These are phyloP conservation scores for Nasonia oneida DNA, from an alignment of 2,888 invertebrate species.

Conservation along the genomic window DNA sequence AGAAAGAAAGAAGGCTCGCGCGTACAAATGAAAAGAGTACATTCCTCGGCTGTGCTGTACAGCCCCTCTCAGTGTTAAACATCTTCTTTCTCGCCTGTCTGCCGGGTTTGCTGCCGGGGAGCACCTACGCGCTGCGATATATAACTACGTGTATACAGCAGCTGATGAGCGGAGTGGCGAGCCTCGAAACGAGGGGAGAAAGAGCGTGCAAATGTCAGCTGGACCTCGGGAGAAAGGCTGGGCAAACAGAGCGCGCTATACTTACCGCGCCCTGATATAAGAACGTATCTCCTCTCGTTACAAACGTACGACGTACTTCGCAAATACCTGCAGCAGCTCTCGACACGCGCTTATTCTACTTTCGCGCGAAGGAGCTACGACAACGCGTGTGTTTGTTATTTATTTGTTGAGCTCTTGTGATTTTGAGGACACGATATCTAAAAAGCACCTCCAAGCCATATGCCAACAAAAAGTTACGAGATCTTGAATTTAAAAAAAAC, in stretches of 20 bases:
- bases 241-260: slow-evolving; percentile 36
- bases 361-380: slow-evolving; percentile 1
- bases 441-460: too few species aligned
- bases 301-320: slow-evolving; percentile 13
- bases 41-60: not conserved
- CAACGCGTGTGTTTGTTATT: slow-evolving; percentile 22
- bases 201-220: slow-evolving; percentile 24
- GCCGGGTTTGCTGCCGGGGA: not conserved
- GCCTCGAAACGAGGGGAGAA: not conserved
- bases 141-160: too few species aligned
- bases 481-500: too few species aligned
- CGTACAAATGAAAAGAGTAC: not conserved
- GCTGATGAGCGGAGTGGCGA: not conserved
- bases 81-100: not conserved
- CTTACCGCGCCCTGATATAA: slow-evolving; percentile 39
- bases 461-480: too few species aligned
- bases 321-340: not conserved
- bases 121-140: too few species aligned
- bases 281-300: slow-evolving; percentile 11
- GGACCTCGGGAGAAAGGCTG: not conserved
- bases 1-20: not conserved
- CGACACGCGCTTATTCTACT: slow-evolving; percentile 35
- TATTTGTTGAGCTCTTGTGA: too few species aligned
- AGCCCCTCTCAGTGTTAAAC: not conserved
- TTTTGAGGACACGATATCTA: too few species aligned